Base-by-base conservation (phyloP, 2,113 vertebrate genomes). In the Mormyrus iriodes region DNA sequence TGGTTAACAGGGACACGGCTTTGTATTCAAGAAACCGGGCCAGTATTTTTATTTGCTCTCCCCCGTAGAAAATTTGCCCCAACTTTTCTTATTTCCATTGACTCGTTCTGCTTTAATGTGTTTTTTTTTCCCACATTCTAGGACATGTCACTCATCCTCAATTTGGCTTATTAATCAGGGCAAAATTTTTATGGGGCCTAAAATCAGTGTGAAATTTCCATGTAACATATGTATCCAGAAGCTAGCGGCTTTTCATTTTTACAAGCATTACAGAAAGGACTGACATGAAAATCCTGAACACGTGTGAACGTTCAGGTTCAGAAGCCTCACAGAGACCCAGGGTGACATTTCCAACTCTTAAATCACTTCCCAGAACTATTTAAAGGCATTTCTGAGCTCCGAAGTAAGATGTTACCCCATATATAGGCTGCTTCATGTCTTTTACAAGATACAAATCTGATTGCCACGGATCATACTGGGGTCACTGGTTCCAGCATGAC, bases 361-460 rank as follows among this genome's bases (percentile, higher is more conserved):
- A 85, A 27, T 48, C 46, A 49, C 46, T n/a, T 9, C 19, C 8
- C 24, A 49, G 44, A 79, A 79, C 73, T 79, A 48, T 49, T 85
- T 85, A 44, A n/a, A 85, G 42, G 19, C 17, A 85, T 49, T n/a
- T 85, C 46, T 48, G 7, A 85, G 44, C 46, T 49, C 27, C 46
- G 9, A 86, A 52, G 44, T n/a, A 52, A 31, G 85, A 8, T n/a
- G 46, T 46, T 53, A 52, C 49, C 49, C 24, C 46, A 21, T 46
- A 86, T 49, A 52, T 9, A 86, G 17, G 49, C 49, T 31, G 48
- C 9, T 31, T 4, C 85, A 85, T 85, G 21, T 85, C 24, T 85
- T 85, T 53, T 24, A 86, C 49, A 52, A 52, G 85, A 53, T 86
- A 86, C 46, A 51, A 48, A 84, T 48, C 84, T 86, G 84, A 86